Base-by-base conservation (phyloP, 2,113 vertebrate genomes). In the Megaceryle torquata region DNA sequence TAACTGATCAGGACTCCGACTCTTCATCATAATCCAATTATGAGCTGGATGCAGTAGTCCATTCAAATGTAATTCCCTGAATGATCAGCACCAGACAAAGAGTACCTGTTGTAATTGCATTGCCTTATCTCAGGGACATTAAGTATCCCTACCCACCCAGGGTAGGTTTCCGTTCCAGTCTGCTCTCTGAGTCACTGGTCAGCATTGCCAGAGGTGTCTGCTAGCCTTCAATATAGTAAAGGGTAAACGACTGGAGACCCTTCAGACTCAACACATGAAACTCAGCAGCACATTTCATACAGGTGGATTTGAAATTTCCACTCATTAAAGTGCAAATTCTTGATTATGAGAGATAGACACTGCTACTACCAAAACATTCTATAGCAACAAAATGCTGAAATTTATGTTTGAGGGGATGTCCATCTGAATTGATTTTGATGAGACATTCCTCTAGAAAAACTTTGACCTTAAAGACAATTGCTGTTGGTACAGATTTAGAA, bases 11-110 rank as follows among this genome's bases (percentile, higher is more conserved):
- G 72, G 26, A 78, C 33, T 70, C 74, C 68, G 80, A 84, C 53
- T 88, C 79, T 91, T 86, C 70, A 93, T 92, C 72, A 71, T 91
- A 71, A 95, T 76, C 88, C 41, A 92, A 54, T 96, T 92, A 93
- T 48, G 64, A 92, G 39, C 70, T 79, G 61, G 50, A 75, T 92
- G 93, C 67, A 76, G 37, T 3, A 46, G 87, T 46, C 61, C 93
- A 37, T 92, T 92, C 75, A 94, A 80, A 93, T 33, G n/a, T 51
- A 87, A 91, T 85, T 92, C 81, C 59, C 70, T 69, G 63, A 65
- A 65, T 6, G 82, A 95, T 85, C 70, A 74, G 48, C 56, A 78
- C 53, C 80, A 75, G 87, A 76, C 1, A 5, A 82, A 85, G 28
- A 43, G 51, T 65, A 80, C 74, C 50, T 69, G 44, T n/a, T 84